A percentile compares a stretch with the other conserved stretches of the same genome.
Conservation (phyloP, 2,113 vertebrate species). For the Callipepla squamata region DNA sequence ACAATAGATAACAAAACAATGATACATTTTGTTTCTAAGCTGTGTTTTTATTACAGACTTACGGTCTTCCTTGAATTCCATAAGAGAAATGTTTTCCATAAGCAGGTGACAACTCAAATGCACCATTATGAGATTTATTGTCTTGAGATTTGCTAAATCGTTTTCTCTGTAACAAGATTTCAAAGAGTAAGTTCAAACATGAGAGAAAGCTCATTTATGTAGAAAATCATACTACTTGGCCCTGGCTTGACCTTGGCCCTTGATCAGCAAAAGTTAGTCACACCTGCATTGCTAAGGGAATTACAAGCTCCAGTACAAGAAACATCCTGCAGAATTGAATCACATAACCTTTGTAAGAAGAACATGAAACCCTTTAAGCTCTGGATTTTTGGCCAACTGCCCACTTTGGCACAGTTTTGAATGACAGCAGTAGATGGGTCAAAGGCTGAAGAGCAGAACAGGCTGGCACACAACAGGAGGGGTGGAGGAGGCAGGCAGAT, state of each 20-base stretch:
- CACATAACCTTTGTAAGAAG: background rate
- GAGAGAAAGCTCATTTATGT: background rate
- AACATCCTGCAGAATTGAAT: background rate
- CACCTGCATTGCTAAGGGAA: background rate
- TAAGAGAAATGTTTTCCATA: background rate
- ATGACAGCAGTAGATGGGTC: background rate
- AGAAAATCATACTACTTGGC: background rate
- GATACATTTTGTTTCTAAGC: background rate
- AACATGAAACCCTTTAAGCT: background rate
- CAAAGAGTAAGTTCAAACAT: background rate
- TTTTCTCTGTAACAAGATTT: background rate
- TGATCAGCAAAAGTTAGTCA: background rate
- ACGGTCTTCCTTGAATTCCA: background rate
- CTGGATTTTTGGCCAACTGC: background rate
- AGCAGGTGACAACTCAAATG: background rate
- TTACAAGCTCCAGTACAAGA: background rate
- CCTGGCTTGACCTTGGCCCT: background rate
- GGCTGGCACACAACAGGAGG: background rate
- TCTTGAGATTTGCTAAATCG: background rate
- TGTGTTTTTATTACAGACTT: background rate
- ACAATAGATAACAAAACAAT: background rate
- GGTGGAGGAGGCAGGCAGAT: background rate
- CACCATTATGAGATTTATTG: background rate
- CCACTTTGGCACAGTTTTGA: background rate
- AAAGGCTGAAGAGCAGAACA: background rate